Evolutionary conservation across 2,888 invertebrate genomes (phyloP), one percentile per base, ranked within the genome.

Genomic region (Catotricha subobsoleta): DNA sequence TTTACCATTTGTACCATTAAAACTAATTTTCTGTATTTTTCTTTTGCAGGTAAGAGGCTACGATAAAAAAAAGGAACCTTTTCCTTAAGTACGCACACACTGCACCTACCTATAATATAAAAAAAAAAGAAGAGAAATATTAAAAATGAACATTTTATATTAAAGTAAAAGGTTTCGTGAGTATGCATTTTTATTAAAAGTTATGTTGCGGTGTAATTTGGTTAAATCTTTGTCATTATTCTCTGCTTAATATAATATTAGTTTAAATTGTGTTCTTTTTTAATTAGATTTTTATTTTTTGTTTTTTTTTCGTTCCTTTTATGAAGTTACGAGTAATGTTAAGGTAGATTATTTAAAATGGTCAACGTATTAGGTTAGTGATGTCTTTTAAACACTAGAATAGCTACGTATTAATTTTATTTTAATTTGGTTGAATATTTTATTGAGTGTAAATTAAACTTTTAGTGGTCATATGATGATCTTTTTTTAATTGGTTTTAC

Each of bases 141-240:
- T 6, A 21, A 23, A 15, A 23, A 25, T 23, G 36, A 23, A 36
- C 16, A 36, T 21, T 36, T 21, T 36, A 16, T 20, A 23, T 21
- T 23, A n/a, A n/a, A 36, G 21, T 8, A 36, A 36, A 20, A 3
- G 4, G 4, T 36, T 36, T 36, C 36, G 25, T 36, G 36, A 36
- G 36, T 23, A 20, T 36, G 25, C 21, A 36, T 36, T 36, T 35
- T 23, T 23, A 36, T 36, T 36, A 36, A 36, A 36, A 36, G 25
- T 36, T 36, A 25, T 36, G 36, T 16, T 20, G 36, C 15, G 21
- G 36, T 36, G 36, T 36, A 36, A 36, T 36, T 36, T 36, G 16
- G 36, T 36, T 25, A 36, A 36, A 36, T 36, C 36, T 23, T 36
- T 36, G 36, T 23, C 36, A 23, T 36, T 36, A 36, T 21, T 36